Conservation (phyloP, 2,113 vertebrate genomes). For the Rhineura floridana region DNA sequence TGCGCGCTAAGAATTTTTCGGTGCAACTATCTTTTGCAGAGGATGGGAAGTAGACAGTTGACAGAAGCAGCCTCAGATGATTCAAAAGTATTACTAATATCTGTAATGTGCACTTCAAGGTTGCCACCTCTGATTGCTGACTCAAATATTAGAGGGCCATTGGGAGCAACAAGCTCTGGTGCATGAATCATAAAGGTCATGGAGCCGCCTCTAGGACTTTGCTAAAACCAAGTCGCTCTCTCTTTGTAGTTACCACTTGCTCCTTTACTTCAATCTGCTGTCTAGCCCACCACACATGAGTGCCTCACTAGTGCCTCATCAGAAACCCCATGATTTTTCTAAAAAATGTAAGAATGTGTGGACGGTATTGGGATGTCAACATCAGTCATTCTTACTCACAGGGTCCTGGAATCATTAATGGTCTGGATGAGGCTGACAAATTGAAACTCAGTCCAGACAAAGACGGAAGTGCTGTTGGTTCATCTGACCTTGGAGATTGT, state of each 20-base stretch:
- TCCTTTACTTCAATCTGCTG: background rate
- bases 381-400: conserved; percentile 8
- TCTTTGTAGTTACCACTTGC: background rate
- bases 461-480: background rate
- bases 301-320: background rate
- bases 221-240: conserved; percentile 21
- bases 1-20: conserved; percentile 40
- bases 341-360: accelerated
- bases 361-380: accelerated
- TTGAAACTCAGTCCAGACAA: background rate
- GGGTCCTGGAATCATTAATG: background rate
- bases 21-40: conserved; percentile 29
- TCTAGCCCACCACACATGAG: background rate
- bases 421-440: background rate
- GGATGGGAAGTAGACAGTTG: conserved; percentile 25
- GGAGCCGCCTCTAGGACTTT: conserved; percentile 9
- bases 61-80: conserved; percentile 33
- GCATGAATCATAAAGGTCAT: conserved; percentile 35
- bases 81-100: conserved; percentile 55
- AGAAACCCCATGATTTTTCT: background rate
- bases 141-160: conserved; percentile 28
- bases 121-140: conserved; percentile 53
- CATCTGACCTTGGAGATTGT: background rate
- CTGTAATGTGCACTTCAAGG: conserved; percentile 40
- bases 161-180: conserved; percentile 1